Base-by-base conservation (phyloP, 2,888 invertebrate species). In the Leptura quadrifasciata region DNA sequence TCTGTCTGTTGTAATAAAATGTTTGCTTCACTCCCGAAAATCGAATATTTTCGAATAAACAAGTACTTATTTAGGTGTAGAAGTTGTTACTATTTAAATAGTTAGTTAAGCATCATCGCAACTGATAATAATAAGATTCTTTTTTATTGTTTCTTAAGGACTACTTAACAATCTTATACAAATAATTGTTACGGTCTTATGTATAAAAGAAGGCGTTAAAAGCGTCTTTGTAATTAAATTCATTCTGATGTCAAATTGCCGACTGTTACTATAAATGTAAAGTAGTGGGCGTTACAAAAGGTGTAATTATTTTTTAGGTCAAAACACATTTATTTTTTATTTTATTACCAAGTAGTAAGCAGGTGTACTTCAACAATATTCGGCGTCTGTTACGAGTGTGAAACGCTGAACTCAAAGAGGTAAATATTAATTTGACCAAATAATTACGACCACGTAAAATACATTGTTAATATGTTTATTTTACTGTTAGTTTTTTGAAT, bases 1-100 rank as follows among this genome's bases (percentile, higher is more conserved):
- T 47, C 63, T 24, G 54, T 54, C 63, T 54, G 18, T 18, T 35
- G 35, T 31, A 31, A 61, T 72, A 20, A 72, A 58, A 69, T 58
- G 69, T 69, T 69, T 69, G 31, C 31, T 8, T 64, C 15, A 61
- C 17, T 24, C 17, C n/a, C 1, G 10, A 63, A 20, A 47, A 15
- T 47, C n/a, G n/a, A n/a, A 12, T 17, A 47, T n/a, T 47, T n/a
- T 1, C 47, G 3, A 47, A 27, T 10, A 58, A 58, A 58, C 27
- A 58, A 21, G 15, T 58, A 24, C 15, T 47, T 47, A 47, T 4
- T 47, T 47, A 47, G 15, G 5, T 47, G 6, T 12, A 47, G 12
- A 39, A 15, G 15, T 9, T 39, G 39, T 39, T 47, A 47, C 47
- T 47, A 47, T 47, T 47, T 47, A 15, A 47, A 47, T 1, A 15